These are phyloP conservation scores for Channallabes apus DNA, from an alignment of 2,797 vertebrate species.

Conservation along the genomic window DNA sequence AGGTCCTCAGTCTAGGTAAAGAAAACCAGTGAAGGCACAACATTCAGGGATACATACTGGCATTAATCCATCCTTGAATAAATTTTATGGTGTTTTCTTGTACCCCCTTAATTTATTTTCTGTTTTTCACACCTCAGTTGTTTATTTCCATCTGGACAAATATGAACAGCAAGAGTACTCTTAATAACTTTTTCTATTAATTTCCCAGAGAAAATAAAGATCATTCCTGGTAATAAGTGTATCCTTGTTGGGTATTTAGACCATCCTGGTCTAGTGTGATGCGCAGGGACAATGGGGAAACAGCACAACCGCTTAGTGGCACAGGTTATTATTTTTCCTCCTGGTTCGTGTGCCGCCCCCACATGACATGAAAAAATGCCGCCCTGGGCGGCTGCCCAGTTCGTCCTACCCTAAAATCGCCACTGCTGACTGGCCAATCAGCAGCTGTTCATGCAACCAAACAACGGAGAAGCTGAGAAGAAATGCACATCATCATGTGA, in stretches of 20 bases:
- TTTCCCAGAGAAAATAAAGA: neutral
- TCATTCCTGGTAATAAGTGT: neutral
- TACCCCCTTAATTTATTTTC: neutral
- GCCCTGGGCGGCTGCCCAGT: too few relatives aligned
- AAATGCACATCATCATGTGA: slow-evolving; percentile 55
- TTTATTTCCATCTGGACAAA: neutral
- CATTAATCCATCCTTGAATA: neutral
- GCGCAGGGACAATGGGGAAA: slow-evolving; percentile 17
- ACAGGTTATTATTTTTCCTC: too few relatives aligned
- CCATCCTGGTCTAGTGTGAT: neutral
- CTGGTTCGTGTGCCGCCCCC: too few relatives aligned
- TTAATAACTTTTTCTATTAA: neutral
- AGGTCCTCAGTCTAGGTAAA: neutral
- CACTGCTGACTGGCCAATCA: slow-evolving; percentile 57
- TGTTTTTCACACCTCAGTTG: neutral
- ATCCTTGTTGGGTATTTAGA: neutral
- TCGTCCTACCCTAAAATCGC: too few relatives aligned
- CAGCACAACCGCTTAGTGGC: too few relatives aligned
- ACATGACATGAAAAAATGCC: too few relatives aligned
- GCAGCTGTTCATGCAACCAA: slow-evolving; percentile 55
- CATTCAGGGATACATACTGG: neutral
- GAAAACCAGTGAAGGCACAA: neutral
- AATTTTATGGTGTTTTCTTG: neutral
- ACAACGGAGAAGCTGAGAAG: slow-evolving; percentile 59
- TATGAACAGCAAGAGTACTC: neutral